Conservation (phyloP, 2,888 invertebrate genomes). For the Eupithecia vulgata region DNA sequence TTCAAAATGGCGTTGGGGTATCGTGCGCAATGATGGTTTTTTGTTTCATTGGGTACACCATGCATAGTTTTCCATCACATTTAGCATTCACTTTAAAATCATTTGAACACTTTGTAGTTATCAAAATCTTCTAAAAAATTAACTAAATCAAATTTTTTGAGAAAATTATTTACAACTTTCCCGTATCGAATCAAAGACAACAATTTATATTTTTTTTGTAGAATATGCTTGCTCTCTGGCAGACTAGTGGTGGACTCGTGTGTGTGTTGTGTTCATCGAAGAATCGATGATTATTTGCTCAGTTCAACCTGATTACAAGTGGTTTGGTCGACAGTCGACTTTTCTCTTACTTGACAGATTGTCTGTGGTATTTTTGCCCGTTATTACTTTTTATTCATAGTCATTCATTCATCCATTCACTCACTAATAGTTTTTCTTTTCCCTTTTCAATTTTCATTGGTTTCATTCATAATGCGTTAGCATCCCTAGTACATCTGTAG, state of each 20-base stretch:
- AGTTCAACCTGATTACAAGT: slow-evolving; percentile 13
- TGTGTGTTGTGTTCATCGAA: neutral
- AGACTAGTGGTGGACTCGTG: slow-evolving; percentile 17
- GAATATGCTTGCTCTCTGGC: neutral
- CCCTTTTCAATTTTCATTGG: too few species aligned
- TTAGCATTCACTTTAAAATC: slow-evolving; percentile 64
- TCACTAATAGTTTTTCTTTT: neutral
- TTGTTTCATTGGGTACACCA: slow-evolving; percentile 78
- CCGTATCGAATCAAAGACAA: slow-evolving; percentile 66
- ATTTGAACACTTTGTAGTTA: slow-evolving; percentile 66
- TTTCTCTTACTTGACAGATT: neutral
- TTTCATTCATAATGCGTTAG: too few species aligned
- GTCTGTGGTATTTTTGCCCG: neutral
- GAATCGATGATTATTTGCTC: neutral
- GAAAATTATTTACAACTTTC: slow-evolving; percentile 83
- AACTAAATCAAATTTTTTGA: slow-evolving; percentile 62
- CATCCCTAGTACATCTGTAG: too few species aligned
- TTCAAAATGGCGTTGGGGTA: slow-evolving; percentile 85
- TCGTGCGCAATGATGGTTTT: slow-evolving; percentile 84
- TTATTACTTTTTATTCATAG: too few species aligned
- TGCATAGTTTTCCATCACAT: slow-evolving; percentile 70
- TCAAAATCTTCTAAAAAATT: slow-evolving; percentile 52
- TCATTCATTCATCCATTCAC: neutral
- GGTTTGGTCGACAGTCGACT: slow-evolving; percentile 1
- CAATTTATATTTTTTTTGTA: slow-evolving; percentile 29